These are phyloP conservation scores for Bubo scandiacus DNA, from an alignment of 2,113 vertebrate species.

Conservation along the genomic window DNA sequence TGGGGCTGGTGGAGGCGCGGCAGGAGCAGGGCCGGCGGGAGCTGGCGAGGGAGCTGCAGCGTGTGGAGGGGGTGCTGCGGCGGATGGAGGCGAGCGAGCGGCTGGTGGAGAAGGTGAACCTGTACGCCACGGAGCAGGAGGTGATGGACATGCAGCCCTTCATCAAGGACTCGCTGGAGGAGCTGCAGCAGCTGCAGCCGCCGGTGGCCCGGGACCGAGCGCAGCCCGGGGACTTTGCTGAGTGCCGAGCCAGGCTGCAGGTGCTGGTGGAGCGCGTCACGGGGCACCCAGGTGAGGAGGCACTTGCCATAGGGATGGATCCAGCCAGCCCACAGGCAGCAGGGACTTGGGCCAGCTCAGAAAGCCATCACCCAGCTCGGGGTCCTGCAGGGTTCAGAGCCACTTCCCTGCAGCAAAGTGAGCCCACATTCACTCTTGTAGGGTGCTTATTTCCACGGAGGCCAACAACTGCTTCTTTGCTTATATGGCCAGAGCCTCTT, in stretches of 20 bases:
- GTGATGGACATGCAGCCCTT: constrained; percentile 72
- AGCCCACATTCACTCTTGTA: background rate
- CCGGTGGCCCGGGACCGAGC: fast-evolving
- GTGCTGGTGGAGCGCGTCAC: constrained; percentile 25
- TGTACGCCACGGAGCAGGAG: constrained; percentile 65
- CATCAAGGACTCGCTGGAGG: constrained; percentile 28
- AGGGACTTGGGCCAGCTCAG: background rate
- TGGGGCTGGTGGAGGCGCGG: background rate
- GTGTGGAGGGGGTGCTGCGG: constrained; percentile 3
- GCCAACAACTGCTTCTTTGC: background rate
- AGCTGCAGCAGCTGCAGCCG: constrained; percentile 31
- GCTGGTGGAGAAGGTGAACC: constrained; percentile 62
- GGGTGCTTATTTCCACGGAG: background rate
- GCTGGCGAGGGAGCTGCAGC: background rate
- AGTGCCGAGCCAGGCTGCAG: constrained; percentile 35
- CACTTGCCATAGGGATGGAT: background rate
- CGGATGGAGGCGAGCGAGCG: constrained; percentile 38
- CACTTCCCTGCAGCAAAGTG: background rate
- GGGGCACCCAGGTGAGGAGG: constrained; percentile 18
- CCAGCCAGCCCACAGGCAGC: background rate
- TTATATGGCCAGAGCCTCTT: background rate
- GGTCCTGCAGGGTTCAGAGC: background rate
- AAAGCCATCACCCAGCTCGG: too few relatives aligned
- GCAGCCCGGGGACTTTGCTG: background rate
- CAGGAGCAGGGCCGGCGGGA: background rate